Evolutionary conservation across 2,888 invertebrate species (phyloP).

Genomic region (Eulithis prunata): DNA sequence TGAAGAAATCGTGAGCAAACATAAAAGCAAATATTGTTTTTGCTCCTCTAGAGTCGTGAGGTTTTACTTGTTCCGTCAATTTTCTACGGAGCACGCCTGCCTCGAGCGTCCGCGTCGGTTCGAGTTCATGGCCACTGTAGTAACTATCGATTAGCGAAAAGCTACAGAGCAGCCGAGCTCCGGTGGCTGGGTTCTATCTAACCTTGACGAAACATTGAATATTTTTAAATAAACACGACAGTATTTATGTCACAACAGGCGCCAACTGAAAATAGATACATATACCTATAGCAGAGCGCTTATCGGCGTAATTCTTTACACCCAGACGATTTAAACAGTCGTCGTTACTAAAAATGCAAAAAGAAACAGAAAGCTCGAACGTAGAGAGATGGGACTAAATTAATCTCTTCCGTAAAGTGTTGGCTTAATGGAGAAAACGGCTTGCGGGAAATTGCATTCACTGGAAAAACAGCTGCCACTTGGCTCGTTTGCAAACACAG

Average conservation of each 20-base stretch:
- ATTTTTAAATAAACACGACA: slow-evolving; percentile 41
- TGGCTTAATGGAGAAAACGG: slow-evolving; percentile 43
- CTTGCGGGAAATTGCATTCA: slow-evolving; percentile 46
- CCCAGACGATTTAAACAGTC: slow-evolving; percentile 39
- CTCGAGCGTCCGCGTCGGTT: slow-evolving; percentile 50
- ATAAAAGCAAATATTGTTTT: slow-evolving; percentile 46
- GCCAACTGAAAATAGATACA: slow-evolving; percentile 33
- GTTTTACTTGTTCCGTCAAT: slow-evolving; percentile 53
- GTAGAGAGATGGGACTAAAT: slow-evolving; percentile 42
- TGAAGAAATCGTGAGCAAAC: slow-evolving; percentile 44
- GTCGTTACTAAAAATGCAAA: slow-evolving; percentile 30
- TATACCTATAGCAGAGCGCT: neutral
- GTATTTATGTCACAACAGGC: slow-evolving; percentile 31
- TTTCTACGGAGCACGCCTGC: slow-evolving; percentile 55
- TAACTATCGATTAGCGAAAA: slow-evolving; percentile 70
- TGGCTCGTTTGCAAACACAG: slow-evolving; percentile 21
- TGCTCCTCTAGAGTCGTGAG: slow-evolving; percentile 48
- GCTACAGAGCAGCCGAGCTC: slow-evolving; percentile 53
- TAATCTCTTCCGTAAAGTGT: slow-evolving; percentile 48
- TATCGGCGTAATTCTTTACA: slow-evolving; percentile 26
- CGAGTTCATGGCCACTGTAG: slow-evolving; percentile 74
- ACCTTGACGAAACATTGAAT: slow-evolving; percentile 54
- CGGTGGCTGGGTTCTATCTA: slow-evolving; percentile 50
- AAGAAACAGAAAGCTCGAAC: slow-evolving; percentile 40
- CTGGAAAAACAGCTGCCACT: slow-evolving; percentile 39